These are phyloP conservation scores for Pipistrellus nathusii DNA, from an alignment of 2,797 vertebrate genomes.

Conservation along the genomic window DNA sequence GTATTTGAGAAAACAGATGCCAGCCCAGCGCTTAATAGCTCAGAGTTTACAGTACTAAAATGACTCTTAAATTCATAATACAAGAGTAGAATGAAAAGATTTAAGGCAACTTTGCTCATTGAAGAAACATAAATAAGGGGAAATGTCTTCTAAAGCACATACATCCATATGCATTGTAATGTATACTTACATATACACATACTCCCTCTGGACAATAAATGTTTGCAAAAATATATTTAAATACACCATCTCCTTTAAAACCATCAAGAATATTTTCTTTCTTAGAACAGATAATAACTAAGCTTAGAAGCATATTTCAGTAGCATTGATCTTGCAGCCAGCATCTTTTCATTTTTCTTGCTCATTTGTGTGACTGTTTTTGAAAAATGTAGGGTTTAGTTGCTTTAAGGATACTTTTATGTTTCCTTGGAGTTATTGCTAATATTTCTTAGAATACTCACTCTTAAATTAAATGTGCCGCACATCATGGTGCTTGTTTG, in stretches of 20 bases:
- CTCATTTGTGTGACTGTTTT: neutral
- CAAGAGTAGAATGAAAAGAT: neutral
- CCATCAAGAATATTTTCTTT: neutral
- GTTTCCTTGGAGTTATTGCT: neutral
- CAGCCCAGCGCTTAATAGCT: neutral
- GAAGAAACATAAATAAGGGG: constrained; percentile 21
- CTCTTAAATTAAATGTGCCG: neutral
- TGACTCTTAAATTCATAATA: neutral
- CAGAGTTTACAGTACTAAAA: neutral
- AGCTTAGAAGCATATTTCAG: neutral
- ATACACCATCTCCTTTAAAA: neutral
- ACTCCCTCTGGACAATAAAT: neutral
- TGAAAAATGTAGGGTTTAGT: constrained; percentile 32
- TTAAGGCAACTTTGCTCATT: constrained; percentile 9
- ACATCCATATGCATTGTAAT: neutral
- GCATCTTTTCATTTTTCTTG: neutral
- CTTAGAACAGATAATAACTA: neutral
- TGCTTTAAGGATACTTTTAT: neutral
- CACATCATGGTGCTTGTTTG: neutral
- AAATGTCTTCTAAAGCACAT: neutral
- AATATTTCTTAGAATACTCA: neutral
- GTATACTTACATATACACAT: neutral
- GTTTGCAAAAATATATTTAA: constrained; percentile 4
- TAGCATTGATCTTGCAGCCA: neutral
- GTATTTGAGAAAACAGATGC: constrained; percentile 6